Percentiles rank a stretch among this genome's conserved stretches.
These are phyloP conservation scores for Drosophila robusta DNA, from an alignment of 2,888 invertebrate genomes.

Conservation along the genomic window DNA sequence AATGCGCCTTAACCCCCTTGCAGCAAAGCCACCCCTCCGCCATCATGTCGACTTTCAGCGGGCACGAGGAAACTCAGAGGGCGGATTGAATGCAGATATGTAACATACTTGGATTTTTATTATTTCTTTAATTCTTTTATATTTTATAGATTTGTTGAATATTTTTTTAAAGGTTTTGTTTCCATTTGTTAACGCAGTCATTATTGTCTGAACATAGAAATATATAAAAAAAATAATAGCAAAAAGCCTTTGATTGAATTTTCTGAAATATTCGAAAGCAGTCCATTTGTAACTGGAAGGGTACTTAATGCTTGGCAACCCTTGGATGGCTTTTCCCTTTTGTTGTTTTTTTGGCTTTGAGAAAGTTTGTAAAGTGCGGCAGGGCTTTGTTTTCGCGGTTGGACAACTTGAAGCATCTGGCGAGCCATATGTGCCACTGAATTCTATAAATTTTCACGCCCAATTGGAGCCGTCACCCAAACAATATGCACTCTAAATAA, in stretches of 20 bases:
- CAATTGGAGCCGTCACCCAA: conserved; percentile 51
- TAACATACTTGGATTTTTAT: background rate
- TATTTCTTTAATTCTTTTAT: conserved; percentile 1
- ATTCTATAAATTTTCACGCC: conserved; percentile 54
- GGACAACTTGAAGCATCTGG: conserved; percentile 6
- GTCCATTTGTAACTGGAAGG: too few relatives aligned
- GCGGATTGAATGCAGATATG: background rate
- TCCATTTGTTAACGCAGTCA: background rate
- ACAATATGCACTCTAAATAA: conserved; percentile 57
- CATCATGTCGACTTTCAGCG: background rate
- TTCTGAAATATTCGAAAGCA: background rate
- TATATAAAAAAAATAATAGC: conserved; percentile 1
- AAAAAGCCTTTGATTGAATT: background rate
- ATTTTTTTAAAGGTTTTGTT: background rate
- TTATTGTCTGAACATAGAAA: background rate
- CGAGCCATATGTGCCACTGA: conserved; percentile 10
- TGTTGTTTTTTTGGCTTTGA: background rate
- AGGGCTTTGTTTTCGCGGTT: conserved; percentile 15
- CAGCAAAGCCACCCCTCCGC: background rate
- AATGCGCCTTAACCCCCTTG: background rate
- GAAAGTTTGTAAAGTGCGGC: background rate
- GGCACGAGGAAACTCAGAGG: background rate
- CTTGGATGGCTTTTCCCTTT: background rate
- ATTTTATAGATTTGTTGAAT: background rate
- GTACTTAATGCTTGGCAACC: background rate